Base-by-base conservation (phyloP, 1,140 invertebrate species). In the Oncopeltus fasciatus region DNA sequence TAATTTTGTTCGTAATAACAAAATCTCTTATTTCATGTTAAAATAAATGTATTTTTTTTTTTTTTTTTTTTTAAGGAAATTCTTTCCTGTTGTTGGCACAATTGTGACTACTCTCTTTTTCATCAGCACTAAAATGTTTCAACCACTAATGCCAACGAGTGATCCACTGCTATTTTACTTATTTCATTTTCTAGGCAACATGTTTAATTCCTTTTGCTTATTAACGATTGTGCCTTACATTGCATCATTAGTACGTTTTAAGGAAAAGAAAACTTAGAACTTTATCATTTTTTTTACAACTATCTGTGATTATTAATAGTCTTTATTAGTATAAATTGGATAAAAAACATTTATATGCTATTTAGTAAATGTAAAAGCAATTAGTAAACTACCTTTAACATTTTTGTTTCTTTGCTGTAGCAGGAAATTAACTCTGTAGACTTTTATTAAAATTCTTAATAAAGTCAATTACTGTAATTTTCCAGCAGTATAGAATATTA, bases 51-150 rank as follows among this genome's bases (percentile, higher is more conserved):
- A n/a, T 24, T 20, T 31, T 58, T 20, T 58, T 58, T 20, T 29
- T 4, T 46, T 60, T 29, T 60, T 59, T 3, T 44, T 44, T 60
- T 58, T 38, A 4, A 44, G 62, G 18, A 66, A 61, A 33, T 67
- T 65, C 26, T 67, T 65, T 49, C 66, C 66, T 5, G 20, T 67
- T 26, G 46, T 67, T 27, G 66, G 66, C 9, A 64, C 63, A 14
- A 60, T 53, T 16, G 47, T 63, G 21, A 62, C 61, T 4, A 64
- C 60, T 18, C 44, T 67, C 18, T 63, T 67, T 27, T 61, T 67
- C 5, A 47, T 67, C 1, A 60, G 60, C 1, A 49, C 61, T 28
- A 62, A 64, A 49, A 59, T 67, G 60, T 59, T 67, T 20, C 59
- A 57, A 28, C 64, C 65, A 29, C 21, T 67, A 3, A 62, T 67